These are phyloP conservation scores for Trachelipus rathkii DNA, from an alignment of 1,140 invertebrate species.

Conservation along the genomic window DNA sequence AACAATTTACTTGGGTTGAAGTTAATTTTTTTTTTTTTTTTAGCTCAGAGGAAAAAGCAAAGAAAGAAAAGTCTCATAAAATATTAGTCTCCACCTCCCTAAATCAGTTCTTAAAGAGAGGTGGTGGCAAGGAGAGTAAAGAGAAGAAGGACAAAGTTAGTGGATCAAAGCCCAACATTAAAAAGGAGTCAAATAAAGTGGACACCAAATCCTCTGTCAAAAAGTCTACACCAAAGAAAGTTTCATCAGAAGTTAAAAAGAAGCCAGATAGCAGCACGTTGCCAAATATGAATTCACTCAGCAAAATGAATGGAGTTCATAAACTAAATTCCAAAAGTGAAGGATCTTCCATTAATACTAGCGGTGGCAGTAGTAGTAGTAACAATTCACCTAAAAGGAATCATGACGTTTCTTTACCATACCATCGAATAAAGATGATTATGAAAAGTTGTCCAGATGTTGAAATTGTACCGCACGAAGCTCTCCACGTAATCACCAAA, in stretches of 20 bases:
- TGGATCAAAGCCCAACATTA: neutral
- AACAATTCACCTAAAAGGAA: too few species aligned
- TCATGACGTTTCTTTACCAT: constrained; percentile 22
- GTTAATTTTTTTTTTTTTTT: too few species aligned
- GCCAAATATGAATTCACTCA: too few species aligned
- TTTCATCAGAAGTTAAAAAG: neutral
- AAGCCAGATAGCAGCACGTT: too few species aligned
- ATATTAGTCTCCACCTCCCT: neutral
- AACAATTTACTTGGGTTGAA: too few species aligned
- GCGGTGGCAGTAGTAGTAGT: too few species aligned
- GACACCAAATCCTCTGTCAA: neutral
- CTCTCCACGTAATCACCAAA: constrained; percentile 34
- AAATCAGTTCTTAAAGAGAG: too few species aligned
- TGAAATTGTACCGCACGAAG: constrained; percentile 38
- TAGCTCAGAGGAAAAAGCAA: neutral
- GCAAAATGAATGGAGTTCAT: too few species aligned
- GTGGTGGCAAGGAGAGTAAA: neutral
- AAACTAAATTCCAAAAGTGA: too few species aligned
- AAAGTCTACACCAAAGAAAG: neutral
- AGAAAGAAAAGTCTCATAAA: neutral
- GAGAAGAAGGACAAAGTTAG: neutral
- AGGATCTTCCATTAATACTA: too few species aligned
- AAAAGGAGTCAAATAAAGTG: neutral
- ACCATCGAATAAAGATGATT: constrained; percentile 42
- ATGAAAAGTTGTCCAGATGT: constrained; percentile 45